Evolutionary conservation across 2,888 invertebrate genomes (phyloP).

Genomic region (Ectemnius lituratus): DNA sequence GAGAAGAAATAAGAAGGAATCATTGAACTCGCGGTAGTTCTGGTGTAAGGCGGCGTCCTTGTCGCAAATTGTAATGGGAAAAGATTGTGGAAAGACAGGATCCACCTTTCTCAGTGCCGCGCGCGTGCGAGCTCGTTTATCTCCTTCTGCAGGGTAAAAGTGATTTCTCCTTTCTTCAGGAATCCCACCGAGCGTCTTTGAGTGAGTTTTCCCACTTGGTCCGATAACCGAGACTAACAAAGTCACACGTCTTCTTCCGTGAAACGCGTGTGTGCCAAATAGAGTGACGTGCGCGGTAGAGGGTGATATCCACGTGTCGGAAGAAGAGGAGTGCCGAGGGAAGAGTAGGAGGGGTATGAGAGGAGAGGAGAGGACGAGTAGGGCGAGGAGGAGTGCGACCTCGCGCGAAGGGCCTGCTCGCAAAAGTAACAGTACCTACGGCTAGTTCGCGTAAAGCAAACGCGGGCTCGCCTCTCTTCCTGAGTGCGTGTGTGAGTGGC

Average conservation of each 20-base stretch:
- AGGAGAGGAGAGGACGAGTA: constrained; percentile 13
- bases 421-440: constrained; percentile 76
- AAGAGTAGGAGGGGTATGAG: constrained; percentile 53
- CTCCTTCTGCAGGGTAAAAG: constrained; percentile 48
- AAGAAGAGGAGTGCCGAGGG: constrained; percentile 5
- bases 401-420: constrained; percentile 70
- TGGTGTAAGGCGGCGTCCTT: not conserved
- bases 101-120: constrained; percentile 35
- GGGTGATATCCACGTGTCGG: not conserved
- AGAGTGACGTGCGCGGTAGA: not conserved
- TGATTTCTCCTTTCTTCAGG: constrained; percentile 63
- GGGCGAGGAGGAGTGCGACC: constrained; percentile 51
- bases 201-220: constrained; percentile 24
- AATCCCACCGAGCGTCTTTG: constrained; percentile 45
- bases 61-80: constrained; percentile 5
- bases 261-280: not conserved
- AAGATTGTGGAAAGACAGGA: not conserved
- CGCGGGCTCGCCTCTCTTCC: constrained; percentile 32
- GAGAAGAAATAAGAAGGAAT: not conserved
- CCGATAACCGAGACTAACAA: not conserved
- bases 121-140: constrained; percentile 5
- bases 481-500: not conserved
- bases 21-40: not conserved
- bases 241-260: not conserved
- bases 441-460: constrained; percentile 73